Evolutionary conservation across 2,888 invertebrate species (phyloP).

Genomic region (Caenorhabditis sp.): DNA sequence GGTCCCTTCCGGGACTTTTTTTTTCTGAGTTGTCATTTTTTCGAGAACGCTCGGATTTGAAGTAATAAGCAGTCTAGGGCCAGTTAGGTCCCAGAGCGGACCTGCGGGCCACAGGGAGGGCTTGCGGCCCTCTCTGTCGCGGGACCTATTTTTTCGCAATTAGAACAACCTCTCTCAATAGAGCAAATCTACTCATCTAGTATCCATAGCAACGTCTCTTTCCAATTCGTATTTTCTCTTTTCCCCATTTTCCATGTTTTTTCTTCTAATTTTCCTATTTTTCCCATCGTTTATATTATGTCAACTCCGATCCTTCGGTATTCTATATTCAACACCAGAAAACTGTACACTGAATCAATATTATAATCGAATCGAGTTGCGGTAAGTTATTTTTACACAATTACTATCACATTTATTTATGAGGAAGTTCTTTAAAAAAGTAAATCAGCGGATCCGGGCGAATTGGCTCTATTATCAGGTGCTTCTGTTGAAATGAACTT

Average conservation of each 20-base stretch:
- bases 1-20: no score
- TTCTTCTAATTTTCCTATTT: not conserved
- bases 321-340: conserved; percentile 9
- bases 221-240: not conserved
- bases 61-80: no score
- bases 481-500: not conserved
- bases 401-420: not conserved
- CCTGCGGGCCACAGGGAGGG: no score
- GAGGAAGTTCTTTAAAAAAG: not conserved
- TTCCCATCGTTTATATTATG: not conserved
- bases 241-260: not conserved
- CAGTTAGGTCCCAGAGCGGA: no score
- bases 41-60: no score
- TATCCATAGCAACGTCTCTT: conserved; percentile 21
- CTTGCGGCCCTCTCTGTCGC: no score
- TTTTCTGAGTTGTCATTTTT: no score
- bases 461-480: not conserved
- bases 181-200: not conserved
- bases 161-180: no score
- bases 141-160: no score
- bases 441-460: not conserved
- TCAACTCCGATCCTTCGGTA: conserved; percentile 9
- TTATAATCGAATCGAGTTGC: conserved; percentile 26
- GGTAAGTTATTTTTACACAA: conserved; percentile 11
- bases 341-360: conserved; percentile 27